Conservation (phyloP, 2,113 vertebrate genomes). For the Nanorana parkeri region DNA sequence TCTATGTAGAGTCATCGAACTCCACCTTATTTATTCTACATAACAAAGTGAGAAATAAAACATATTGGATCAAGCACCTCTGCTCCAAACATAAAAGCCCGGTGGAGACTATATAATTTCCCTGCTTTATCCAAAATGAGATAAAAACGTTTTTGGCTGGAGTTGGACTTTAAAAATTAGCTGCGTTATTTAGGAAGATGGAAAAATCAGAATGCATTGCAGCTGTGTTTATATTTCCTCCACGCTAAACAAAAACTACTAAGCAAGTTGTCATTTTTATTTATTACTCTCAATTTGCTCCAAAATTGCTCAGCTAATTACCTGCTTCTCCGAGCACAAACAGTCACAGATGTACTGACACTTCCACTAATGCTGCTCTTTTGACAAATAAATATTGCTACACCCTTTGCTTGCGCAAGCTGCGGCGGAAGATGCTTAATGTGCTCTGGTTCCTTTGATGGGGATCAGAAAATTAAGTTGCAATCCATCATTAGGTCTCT, state of each 20-base stretch:
- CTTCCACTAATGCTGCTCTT: slow-evolving; percentile 3
- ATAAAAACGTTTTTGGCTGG: too few species aligned
- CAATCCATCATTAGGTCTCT: slow-evolving; percentile 6
- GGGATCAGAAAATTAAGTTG: slow-evolving; percentile 21
- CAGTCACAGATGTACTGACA: neutral
- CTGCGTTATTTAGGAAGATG: too few species aligned
- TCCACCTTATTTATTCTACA: too few species aligned
- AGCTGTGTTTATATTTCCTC: neutral
- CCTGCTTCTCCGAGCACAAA: slow-evolving; percentile 7
- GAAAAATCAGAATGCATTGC: neutral
- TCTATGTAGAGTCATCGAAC: too few species aligned
- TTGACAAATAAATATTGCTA: neutral
- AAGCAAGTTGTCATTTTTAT: slow-evolving; percentile 42
- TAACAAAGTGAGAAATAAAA: too few species aligned
- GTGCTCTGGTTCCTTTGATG: neutral
- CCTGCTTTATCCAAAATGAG: too few species aligned
- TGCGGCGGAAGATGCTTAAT: neutral
- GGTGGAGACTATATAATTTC: too few species aligned
- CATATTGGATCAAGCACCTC: too few species aligned
- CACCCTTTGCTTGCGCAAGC: neutral
- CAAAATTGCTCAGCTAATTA: slow-evolving; percentile 45
- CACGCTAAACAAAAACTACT: slow-evolving; percentile 7
- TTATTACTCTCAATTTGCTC: slow-evolving; percentile 36
- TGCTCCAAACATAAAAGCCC: too few species aligned
- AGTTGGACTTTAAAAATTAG: too few species aligned